Conservation (phyloP, 2,888 invertebrate genomes). For the Julus scanicus region DNA sequence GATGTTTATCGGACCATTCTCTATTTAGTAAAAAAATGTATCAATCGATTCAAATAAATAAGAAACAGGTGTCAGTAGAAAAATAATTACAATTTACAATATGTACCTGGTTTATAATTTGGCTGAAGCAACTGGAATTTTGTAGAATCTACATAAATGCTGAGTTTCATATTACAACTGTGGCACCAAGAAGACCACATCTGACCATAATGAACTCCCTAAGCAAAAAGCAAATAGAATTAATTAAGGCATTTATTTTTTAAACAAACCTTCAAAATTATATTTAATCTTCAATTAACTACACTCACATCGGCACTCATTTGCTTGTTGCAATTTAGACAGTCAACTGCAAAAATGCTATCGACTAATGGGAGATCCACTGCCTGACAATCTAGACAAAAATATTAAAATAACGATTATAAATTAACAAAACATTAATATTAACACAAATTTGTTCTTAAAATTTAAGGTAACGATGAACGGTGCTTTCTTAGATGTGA, state of each 20-base stretch:
- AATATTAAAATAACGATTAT: background rate
- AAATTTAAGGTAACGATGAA: too few species aligned
- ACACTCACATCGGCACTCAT: slow-evolving; percentile 63
- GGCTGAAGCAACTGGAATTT: slow-evolving; percentile 60
- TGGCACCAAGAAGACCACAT: slow-evolving; percentile 65
- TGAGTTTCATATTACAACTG: slow-evolving; percentile 65
- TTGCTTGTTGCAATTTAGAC: slow-evolving; percentile 65
- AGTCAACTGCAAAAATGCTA: slow-evolving; percentile 63
- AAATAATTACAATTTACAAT: background rate
- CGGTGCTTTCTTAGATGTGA: background rate
- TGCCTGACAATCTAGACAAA: slow-evolving; percentile 62
- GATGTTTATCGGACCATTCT: slow-evolving; percentile 47
- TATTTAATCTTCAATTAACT: background rate
- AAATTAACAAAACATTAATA: background rate
- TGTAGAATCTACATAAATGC: slow-evolving; percentile 63
- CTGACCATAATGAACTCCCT: slow-evolving; percentile 65
- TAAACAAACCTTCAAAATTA: background rate
- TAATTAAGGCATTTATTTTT: slow-evolving; percentile 7
- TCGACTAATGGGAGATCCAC: slow-evolving; percentile 66
- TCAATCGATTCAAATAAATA: background rate
- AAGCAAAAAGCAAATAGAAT: slow-evolving; percentile 56
- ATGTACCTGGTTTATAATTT: slow-evolving; percentile 11
- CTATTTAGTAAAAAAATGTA: background rate
- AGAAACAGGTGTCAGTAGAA: background rate
- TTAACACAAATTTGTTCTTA: background rate